Conservation (phyloP, 2,888 invertebrate genomes). For the Herminia tarsipennalis region DNA sequence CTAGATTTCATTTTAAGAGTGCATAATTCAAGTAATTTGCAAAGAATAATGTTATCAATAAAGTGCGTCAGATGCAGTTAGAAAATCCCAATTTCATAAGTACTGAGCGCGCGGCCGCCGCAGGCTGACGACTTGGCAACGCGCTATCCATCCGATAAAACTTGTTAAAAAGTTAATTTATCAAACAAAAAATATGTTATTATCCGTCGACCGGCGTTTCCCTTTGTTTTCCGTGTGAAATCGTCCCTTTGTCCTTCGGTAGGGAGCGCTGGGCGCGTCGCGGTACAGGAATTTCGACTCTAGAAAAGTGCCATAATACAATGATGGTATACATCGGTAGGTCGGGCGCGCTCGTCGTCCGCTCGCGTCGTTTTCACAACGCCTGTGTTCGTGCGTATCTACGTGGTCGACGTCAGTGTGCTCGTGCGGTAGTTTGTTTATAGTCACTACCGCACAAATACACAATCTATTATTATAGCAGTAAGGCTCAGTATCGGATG, state of each 20-base stretch:
- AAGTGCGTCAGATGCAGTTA: conserved; percentile 55
- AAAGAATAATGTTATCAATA: conserved; percentile 55
- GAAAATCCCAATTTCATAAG: conserved; percentile 71
- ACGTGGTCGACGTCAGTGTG: conserved; percentile 75
- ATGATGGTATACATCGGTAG: conserved; percentile 75
- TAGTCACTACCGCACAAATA: conserved; percentile 73
- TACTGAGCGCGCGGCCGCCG: conserved; percentile 66
- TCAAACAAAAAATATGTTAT: conserved; percentile 64
- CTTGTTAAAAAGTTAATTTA: conserved; percentile 61
- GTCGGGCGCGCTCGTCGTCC: conserved; percentile 68
- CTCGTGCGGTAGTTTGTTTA: conserved; percentile 86
- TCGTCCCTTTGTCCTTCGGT: conserved; percentile 81
- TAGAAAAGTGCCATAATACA: conserved; percentile 82
- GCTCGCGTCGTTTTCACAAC: conserved; percentile 77
- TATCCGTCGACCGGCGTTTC: conserved; percentile 72
- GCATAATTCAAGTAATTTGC: conserved; percentile 45
- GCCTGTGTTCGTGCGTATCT: conserved; percentile 72
- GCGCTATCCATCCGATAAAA: conserved; percentile 57
- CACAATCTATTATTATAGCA: conserved; percentile 59
- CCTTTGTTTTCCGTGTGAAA: conserved; percentile 82
- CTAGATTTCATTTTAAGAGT: conserved; percentile 30
- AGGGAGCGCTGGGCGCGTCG: conserved; percentile 78
- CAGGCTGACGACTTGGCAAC: conserved; percentile 72
- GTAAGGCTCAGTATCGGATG: conserved; percentile 77
- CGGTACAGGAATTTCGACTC: conserved; percentile 80